These are phyloP conservation scores for Erinaceus europaeus DNA, from an alignment of 2,113 vertebrate genomes.

Conservation along the genomic window DNA sequence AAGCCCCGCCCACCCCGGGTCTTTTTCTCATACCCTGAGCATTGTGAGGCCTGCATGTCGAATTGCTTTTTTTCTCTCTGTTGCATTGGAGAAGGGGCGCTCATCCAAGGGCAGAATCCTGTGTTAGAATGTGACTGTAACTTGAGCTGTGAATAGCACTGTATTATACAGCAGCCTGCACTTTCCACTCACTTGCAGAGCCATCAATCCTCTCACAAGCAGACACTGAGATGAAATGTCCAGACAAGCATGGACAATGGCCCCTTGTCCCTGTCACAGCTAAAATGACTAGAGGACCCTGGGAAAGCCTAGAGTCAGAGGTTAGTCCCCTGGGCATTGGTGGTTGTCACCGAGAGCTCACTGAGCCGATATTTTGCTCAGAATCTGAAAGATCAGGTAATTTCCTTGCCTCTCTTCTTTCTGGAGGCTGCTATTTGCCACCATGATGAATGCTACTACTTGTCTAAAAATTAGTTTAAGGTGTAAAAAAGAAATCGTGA, in stretches of 20 bases:
- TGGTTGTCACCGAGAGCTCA: accelerated
- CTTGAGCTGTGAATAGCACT: conserved; percentile 60
- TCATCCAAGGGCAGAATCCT: conserved; percentile 40
- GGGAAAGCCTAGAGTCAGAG: not conserved
- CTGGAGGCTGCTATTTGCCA: not conserved
- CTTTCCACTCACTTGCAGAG: conserved; percentile 45
- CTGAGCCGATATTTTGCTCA: not conserved
- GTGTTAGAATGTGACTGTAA: not conserved
- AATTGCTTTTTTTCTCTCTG: not conserved
- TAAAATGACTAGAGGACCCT: not conserved
- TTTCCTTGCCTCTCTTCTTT: not conserved
- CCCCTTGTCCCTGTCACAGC: conserved; percentile 51
- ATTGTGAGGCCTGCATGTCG: not conserved
- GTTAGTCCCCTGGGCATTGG: not conserved
- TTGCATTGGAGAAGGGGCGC: conserved; percentile 6
- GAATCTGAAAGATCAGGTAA: not conserved
- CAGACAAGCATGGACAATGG: conserved; percentile 72
- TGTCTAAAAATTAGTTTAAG: conserved; percentile 31
- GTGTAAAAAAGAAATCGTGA: not conserved
- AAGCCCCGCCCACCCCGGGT: not conserved
- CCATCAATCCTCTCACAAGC: conserved; percentile 65
- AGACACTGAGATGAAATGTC: conserved; percentile 48
- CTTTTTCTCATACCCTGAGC: not conserved
- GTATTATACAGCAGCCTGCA: conserved; percentile 52
- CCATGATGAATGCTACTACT: conserved; percentile 32